Percentiles rank a stretch among this genome's conserved stretches.
Conservation (phyloP, 2,797 vertebrate species). For the Phrynocephalus forsythii region DNA sequence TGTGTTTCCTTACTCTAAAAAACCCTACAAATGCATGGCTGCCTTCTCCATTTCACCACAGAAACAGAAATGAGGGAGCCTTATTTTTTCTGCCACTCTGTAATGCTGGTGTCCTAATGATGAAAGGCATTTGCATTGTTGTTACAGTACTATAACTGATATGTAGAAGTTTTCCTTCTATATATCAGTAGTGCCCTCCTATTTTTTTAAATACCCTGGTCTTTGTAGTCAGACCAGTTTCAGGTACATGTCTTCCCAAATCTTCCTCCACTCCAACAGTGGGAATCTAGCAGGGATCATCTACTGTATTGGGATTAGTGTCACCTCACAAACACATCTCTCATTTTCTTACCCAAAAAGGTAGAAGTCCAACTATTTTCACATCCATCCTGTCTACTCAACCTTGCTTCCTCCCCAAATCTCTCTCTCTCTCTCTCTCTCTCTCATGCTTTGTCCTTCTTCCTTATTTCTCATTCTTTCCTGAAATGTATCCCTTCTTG, state of each 20-base stretch:
- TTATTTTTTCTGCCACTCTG: no score
- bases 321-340: no score
- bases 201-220: no score
- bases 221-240: no score
- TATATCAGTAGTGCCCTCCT: no score
- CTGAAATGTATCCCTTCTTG: not conserved
- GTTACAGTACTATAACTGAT: not conserved
- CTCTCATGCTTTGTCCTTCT: not conserved
- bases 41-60: not conserved
- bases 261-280: no score
- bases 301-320: not conserved
- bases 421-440: not conserved
- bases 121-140: not conserved
- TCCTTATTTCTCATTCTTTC: not conserved
- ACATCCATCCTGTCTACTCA: not conserved
- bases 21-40: not conserved
- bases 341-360: no score
- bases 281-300: not conserved
- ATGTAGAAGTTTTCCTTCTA: no score
- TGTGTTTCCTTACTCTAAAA: not conserved
- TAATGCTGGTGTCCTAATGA: no score
- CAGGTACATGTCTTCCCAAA: not conserved
- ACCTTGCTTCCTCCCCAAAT: not conserved
- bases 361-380: not conserved
- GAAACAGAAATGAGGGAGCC: not conserved